Evolutionary conservation across 2,797 vertebrate species (phyloP).

Genomic region (Anolis apletophallus): DNA sequence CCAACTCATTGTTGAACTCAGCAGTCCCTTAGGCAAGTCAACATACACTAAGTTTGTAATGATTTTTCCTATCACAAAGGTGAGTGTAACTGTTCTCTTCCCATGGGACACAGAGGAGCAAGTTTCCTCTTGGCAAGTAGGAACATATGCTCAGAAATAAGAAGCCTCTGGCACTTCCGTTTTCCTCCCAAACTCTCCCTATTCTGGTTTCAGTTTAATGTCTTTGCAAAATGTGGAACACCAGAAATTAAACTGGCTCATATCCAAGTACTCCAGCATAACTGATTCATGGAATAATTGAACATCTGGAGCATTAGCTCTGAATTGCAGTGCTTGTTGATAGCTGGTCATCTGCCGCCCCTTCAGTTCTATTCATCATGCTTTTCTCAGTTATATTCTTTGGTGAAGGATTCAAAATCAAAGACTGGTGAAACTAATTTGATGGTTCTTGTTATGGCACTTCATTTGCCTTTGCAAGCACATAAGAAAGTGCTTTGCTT

Average conservation of each 20-base stretch:
- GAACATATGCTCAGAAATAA: background rate
- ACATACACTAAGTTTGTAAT: background rate
- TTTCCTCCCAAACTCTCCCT: too few species aligned
- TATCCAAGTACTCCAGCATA: slow-evolving; percentile 12
- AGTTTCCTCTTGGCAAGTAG: background rate
- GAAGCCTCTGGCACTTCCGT: background rate
- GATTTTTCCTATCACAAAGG: too few species aligned
- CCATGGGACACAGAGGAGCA: background rate
- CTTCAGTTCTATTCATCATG: slow-evolving; percentile 15
- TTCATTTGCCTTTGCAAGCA: slow-evolving; percentile 15
- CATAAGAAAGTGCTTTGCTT: background rate
- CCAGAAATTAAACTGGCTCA: background rate
- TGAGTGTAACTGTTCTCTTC: background rate
- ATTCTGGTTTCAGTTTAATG: background rate
- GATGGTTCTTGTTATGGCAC: slow-evolving; percentile 16
- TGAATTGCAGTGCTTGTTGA: slow-evolving; percentile 5
- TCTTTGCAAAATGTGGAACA: slow-evolving; percentile 18
- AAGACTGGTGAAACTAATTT: slow-evolving; percentile 22
- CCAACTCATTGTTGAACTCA: background rate
- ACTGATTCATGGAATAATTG: slow-evolving; percentile 14
- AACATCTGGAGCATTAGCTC: slow-evolving; percentile 23
- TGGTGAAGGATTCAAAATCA: slow-evolving; percentile 22
- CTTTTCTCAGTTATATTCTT: background rate
- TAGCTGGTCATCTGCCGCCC: slow-evolving; percentile 20
- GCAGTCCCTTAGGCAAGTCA: background rate